Conservation (phyloP, 2,113 vertebrate genomes). For the Heliornis fulica region DNA sequence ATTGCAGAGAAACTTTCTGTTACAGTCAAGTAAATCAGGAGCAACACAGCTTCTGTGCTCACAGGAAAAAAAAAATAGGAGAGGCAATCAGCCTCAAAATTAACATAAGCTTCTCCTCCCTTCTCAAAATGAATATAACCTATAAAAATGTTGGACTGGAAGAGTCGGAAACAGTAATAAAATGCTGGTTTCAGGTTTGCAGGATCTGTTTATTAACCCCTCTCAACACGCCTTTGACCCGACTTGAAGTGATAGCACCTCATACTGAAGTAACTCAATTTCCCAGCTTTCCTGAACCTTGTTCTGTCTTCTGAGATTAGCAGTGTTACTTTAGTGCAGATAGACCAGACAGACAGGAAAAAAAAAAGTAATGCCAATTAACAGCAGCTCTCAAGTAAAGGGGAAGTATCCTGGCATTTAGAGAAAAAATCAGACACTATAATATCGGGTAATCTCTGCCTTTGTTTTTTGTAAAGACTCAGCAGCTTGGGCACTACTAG, state of each 20-base stretch:
- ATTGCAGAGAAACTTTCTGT: slow-evolving; percentile 49
- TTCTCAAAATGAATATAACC: neutral
- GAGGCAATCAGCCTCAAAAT: neutral
- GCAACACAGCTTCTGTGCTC: neutral
- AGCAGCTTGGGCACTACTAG: rapidly evolving
- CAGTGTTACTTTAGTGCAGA: neutral
- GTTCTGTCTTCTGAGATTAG: neutral
- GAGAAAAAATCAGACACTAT: neutral
- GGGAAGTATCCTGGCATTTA: neutral
- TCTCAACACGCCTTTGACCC: neutral
- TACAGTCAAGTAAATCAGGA: slow-evolving; percentile 22
- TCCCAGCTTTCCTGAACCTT: neutral
- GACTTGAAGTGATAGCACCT: neutral
- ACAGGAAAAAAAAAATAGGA: neutral
- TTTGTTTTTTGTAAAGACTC: neutral
- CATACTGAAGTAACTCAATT: neutral
- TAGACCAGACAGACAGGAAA: neutral
- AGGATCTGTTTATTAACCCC: neutral
- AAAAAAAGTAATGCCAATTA: neutral
- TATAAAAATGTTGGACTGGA: neutral
- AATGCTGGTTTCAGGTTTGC: neutral
- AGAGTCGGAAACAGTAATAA: neutral
- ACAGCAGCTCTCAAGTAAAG: neutral
- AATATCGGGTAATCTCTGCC: neutral
- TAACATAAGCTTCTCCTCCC: neutral